Percentiles rank a stretch among this genome's conserved stretches.
phyloP scores from a whole-genome alignment of 1,140 invertebrate species.

The Megalonaias nervosa region DNA sequence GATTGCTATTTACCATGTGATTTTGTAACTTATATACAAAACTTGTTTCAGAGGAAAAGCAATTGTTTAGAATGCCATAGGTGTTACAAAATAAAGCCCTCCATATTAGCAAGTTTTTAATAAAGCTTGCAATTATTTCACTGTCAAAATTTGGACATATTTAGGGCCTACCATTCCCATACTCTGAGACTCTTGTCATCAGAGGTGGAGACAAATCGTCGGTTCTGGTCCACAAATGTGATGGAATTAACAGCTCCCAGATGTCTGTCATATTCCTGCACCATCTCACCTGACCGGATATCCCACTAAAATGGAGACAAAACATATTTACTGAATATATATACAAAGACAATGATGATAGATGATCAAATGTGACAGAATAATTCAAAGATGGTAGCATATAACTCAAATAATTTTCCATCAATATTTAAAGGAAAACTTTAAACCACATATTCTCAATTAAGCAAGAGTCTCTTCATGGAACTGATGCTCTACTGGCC shows the following conservation, averaged over 20 bases:
- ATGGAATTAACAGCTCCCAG: conserved; percentile 99
- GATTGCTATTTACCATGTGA: too few species aligned
- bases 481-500: too few species aligned
- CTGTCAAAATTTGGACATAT: too few species aligned
- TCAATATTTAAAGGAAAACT: too few species aligned
- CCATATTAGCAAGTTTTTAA: too few species aligned
- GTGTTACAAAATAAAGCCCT: too few species aligned
- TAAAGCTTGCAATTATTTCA: too few species aligned
- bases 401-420: too few species aligned
- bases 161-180: conserved; percentile 93
- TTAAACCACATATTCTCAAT: too few species aligned
- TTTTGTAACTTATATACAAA: neutral
- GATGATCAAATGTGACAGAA: too few species aligned
- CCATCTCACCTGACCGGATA: conserved; percentile 90
- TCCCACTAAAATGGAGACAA: conserved; percentile 87
- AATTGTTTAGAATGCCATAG: neutral
- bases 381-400: too few species aligned
- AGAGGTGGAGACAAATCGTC: conserved; percentile 97
- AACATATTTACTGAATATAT: neutral
- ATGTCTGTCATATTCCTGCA: conserved; percentile 98
- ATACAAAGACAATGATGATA: neutral
- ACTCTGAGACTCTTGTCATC: conserved; percentile 99
- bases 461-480: too few species aligned
- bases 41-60: neutral
- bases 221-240: conserved; percentile 99